phyloP scores from a whole-genome alignment of 2,113 vertebrate genomes.

The Merops nubicus region DNA sequence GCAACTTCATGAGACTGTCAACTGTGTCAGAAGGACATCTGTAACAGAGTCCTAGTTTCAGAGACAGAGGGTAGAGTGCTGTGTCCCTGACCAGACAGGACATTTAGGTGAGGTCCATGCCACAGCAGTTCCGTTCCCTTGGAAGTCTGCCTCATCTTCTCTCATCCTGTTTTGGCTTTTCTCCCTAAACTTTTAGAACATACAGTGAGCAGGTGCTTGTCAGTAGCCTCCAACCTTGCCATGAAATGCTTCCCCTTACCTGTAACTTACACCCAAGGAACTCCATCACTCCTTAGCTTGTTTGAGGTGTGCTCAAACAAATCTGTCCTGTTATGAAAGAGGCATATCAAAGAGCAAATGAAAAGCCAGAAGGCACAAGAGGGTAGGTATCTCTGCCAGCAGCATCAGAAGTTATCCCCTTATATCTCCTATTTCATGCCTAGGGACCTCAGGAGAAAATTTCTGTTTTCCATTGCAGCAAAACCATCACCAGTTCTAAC shows the following conservation, averaged over 20 bases:
- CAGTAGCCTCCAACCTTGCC: neutral
- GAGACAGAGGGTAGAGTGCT: neutral
- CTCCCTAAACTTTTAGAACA: neutral
- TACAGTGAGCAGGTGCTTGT: neutral
- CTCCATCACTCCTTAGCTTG: neutral
- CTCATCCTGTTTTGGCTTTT: neutral
- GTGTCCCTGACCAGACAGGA: neutral
- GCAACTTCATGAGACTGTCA: neutral
- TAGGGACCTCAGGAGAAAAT: neutral
- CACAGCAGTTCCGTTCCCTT: neutral
- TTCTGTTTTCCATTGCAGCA: neutral
- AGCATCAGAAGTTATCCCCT: neutral
- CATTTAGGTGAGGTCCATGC: neutral
- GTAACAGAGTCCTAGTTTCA: neutral
- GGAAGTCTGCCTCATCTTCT: neutral
- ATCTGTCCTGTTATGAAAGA: neutral
- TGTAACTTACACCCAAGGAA: neutral
- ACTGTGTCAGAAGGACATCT: neutral
- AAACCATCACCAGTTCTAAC: accelerated
- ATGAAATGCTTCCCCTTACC: neutral
- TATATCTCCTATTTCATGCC: neutral
- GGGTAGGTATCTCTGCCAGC: neutral
- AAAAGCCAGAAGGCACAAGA: neutral
- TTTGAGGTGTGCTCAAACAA: neutral
- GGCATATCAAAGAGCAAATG: neutral